Evolutionary conservation across 2,113 vertebrate genomes (phyloP).

Genomic region (Toxotes jaculatrix): DNA sequence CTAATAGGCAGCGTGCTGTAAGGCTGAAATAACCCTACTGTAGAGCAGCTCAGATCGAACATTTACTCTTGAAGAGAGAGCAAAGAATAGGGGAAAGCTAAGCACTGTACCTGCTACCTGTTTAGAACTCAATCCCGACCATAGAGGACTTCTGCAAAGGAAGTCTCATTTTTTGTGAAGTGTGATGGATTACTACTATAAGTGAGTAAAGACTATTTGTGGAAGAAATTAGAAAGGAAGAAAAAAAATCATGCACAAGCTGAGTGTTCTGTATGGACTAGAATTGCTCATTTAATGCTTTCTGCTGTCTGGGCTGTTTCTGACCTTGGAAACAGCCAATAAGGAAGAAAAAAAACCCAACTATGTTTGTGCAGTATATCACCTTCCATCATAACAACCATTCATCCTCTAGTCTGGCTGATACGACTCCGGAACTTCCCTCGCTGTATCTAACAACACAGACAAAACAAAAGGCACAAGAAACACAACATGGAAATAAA

Average conservation of each 20-base stretch:
- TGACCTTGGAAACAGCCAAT: conserved; percentile 45
- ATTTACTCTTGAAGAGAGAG: neutral
- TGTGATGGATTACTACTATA: conserved; percentile 57
- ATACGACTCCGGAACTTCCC: conserved; percentile 3
- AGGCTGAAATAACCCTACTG: neutral
- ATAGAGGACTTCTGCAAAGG: neutral
- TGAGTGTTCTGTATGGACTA: conserved; percentile 23
- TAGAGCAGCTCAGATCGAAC: neutral
- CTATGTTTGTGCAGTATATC: conserved; percentile 43
- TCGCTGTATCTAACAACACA: neutral
- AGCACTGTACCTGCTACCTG: neutral
- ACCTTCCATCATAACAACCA: conserved; percentile 51
- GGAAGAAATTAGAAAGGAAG: conserved; percentile 24
- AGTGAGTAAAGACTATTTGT: conserved; percentile 20
- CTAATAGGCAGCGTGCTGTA: neutral
- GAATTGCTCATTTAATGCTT: conserved; percentile 54
- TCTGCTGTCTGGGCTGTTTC: conserved; percentile 44
- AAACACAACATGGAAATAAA: neutral
- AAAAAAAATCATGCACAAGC: conserved; percentile 30
- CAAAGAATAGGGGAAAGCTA: neutral
- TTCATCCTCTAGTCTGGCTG: conserved; percentile 27
- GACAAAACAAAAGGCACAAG: neutral
- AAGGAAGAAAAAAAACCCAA: conserved; percentile 14
- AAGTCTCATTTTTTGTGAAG: neutral
- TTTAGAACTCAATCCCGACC: neutral